Evolutionary conservation across 2,797 vertebrate genomes (phyloP).

Genomic region (Ceryle rudis): DNA sequence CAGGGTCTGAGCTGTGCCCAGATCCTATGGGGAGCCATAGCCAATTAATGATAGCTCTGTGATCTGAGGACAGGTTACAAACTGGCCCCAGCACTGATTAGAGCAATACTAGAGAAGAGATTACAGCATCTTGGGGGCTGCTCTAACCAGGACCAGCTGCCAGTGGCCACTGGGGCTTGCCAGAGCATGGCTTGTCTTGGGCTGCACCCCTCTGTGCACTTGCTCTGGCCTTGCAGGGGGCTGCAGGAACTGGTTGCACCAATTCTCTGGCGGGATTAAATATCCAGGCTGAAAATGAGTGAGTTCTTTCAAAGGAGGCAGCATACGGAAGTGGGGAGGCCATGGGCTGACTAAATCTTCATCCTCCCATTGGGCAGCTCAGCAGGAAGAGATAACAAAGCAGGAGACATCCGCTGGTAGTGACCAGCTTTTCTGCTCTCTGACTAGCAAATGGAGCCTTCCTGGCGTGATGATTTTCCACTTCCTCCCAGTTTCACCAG

Average conservation of each 20-base stretch:
- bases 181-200: neutral
- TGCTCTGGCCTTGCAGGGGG: neutral
- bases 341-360: neutral
- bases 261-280: neutral
- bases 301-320: neutral
- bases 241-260: neutral
- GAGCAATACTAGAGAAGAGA: neutral
- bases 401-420: neutral
- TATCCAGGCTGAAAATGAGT: neutral
- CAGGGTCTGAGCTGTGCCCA: neutral
- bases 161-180: rapidly evolving
- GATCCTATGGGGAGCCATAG: neutral
- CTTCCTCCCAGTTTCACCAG: constrained; percentile 14
- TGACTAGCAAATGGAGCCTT: neutral
- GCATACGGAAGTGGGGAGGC: neutral
- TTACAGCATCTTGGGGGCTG: neutral
- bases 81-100: neutral
- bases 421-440: neutral
- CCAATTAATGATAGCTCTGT: neutral
- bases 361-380: neutral
- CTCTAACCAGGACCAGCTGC: neutral
- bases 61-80: neutral
- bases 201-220: neutral
- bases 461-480: neutral
- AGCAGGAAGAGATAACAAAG: neutral